Evolutionary conservation across 2,888 invertebrate genomes (phyloP).

Genomic region (Synanthedon tipuliformis): DNA sequence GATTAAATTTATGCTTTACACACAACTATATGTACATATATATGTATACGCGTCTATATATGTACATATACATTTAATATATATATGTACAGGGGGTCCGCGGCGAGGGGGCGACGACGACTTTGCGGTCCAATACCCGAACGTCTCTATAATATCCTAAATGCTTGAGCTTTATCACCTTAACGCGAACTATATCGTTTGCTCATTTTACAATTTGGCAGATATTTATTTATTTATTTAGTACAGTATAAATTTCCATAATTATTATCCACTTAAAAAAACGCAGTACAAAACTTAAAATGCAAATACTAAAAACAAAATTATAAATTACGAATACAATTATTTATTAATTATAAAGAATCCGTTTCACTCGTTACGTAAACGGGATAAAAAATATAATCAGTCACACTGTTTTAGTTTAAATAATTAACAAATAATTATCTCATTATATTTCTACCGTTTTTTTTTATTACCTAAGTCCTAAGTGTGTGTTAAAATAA

Average conservation of each 20-base stretch:
- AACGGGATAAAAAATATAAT: constrained; percentile 60
- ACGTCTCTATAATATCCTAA: constrained; percentile 42
- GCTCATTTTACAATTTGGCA: constrained; percentile 64
- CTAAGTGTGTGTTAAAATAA: constrained; percentile 65
- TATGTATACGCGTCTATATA: too few relatives aligned
- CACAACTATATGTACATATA: constrained; percentile 29
- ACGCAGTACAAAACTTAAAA: constrained; percentile 65
- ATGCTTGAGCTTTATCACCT: constrained; percentile 59
- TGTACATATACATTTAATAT: constrained; percentile 17
- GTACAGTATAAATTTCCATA: constrained; percentile 49
- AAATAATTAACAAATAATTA: constrained; percentile 66
- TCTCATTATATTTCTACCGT: constrained; percentile 63
- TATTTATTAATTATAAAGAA: constrained; percentile 66
- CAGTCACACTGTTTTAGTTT: constrained; percentile 66
- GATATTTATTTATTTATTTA: constrained; percentile 55
- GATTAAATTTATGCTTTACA: constrained; percentile 69
- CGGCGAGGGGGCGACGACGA: constrained; percentile 42
- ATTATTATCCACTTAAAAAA: constrained; percentile 60
- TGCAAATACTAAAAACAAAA: constrained; percentile 57
- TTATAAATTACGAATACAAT: constrained; percentile 67
- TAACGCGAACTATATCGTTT: constrained; percentile 46
- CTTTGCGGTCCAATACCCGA: constrained; percentile 17
- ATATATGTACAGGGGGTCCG: constrained; percentile 50
- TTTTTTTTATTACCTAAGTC: constrained; percentile 48
- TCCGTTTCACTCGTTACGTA: constrained; percentile 46